Evolutionary conservation across 2,888 invertebrate genomes (phyloP).

Genomic region (Mimachlamys varia): DNA sequence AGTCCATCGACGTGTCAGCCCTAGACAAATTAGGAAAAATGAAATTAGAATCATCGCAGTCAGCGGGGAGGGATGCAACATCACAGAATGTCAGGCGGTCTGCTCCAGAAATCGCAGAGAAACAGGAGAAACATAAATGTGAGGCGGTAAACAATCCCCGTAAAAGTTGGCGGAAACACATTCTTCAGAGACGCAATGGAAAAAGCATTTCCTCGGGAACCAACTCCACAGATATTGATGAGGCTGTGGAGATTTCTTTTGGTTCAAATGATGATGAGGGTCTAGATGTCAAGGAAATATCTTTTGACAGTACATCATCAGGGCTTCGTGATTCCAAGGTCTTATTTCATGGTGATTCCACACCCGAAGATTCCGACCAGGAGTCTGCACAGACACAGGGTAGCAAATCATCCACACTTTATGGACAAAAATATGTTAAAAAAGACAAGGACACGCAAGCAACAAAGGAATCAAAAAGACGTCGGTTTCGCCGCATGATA

Average conservation of each 20-base stretch:
- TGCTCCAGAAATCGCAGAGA: conserved; percentile 9
- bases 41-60: conserved; percentile 42
- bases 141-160: conserved; percentile 35
- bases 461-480: conserved; percentile 58
- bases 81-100: conserved; percentile 40
- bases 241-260: conserved; percentile 43
- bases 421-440: conserved; percentile 40
- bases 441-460: conserved; percentile 51
- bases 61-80: conserved; percentile 40
- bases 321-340: conserved; percentile 42
- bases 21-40: conserved; percentile 40
- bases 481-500: conserved; percentile 70
- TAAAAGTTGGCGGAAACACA: conserved; percentile 44
- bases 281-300: conserved; percentile 44
- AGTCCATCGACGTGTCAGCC: conserved; percentile 44
- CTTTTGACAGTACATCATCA: conserved; percentile 51
- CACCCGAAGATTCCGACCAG: conserved; percentile 46
- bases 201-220: conserved; percentile 2
- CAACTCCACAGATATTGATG: conserved; percentile 43
- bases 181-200: conserved; percentile 45
- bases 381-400: conserved; percentile 34
- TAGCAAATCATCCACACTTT: conserved; percentile 16
- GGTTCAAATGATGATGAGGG: conserved; percentile 44
- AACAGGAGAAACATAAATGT: conserved; percentile 39
- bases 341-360: conserved; percentile 47